Percentiles rank a stretch among this genome's conserved stretches.
These are phyloP conservation scores for Aquatica leii DNA, from an alignment of 2,888 invertebrate species.

Conservation along the genomic window DNA sequence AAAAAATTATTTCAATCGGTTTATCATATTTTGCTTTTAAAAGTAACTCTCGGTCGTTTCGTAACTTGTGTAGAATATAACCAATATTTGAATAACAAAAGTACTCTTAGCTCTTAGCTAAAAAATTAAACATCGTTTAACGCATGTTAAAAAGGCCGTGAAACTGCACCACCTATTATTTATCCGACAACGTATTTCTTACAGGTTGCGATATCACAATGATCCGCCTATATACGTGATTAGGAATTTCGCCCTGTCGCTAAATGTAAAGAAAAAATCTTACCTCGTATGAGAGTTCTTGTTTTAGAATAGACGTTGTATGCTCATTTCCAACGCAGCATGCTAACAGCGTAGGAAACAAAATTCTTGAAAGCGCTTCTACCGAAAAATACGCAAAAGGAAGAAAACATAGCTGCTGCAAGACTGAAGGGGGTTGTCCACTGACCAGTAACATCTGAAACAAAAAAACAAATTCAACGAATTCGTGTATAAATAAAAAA, in stretches of 20 bases:
- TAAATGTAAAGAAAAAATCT: constrained; percentile 51
- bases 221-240: constrained; percentile 64
- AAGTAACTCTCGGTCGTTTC: no score
- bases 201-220: no score
- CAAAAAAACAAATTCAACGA: not conserved
- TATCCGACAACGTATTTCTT: no score
- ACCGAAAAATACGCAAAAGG: constrained; percentile 90
- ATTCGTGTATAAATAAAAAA: constrained; percentile 2
- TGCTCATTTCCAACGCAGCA: constrained; percentile 71
- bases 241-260: constrained; percentile 67
- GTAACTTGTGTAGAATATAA: no score
- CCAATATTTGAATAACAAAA: no score
- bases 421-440: constrained; percentile 78
- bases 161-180: no score
- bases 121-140: no score
- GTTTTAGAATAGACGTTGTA: constrained; percentile 78
- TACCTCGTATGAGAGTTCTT: constrained; percentile 71
- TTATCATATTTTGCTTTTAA: no score
- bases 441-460: constrained; percentile 76
- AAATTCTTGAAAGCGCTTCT: constrained; percentile 70
- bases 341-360: constrained; percentile 83
- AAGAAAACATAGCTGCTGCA: constrained; percentile 84
- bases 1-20: no score
- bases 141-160: no score
- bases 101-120: no score